These are phyloP conservation scores for Caenorhabditis plicata DNA, from an alignment of 2,888 invertebrate species.

Conservation along the genomic window DNA sequence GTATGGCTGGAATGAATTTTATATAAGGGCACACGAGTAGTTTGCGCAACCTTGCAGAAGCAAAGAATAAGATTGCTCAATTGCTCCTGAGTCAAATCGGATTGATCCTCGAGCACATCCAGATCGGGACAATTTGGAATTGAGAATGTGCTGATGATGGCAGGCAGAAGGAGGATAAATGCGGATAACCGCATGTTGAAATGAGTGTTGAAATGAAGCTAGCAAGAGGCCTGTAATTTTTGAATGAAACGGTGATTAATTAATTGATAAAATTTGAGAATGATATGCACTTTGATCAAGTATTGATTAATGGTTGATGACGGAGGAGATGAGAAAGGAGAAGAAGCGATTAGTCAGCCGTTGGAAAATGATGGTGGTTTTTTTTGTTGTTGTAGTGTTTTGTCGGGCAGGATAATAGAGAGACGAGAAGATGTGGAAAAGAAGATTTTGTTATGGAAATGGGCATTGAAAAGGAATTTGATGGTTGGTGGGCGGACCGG, in stretches of 20 bases:
- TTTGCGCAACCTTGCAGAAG: conserved; percentile 42
- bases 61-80: conserved; percentile 46
- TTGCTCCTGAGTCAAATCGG: conserved; percentile 32
- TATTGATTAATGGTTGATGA: background rate
- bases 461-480: no score
- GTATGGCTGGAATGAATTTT: conserved; percentile 19
- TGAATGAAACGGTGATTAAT: no score
- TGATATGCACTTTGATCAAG: conserved; percentile 9
- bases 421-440: conserved; percentile 1
- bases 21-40: background rate
- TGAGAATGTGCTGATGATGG: background rate
- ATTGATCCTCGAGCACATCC: conserved; percentile 44
- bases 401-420: conserved; percentile 2
- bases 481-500: no score
- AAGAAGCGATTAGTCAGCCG: conserved; percentile 1
- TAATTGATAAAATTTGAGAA: conserved; percentile 9
- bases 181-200: no score
- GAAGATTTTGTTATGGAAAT: no score
- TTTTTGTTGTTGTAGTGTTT: no score
- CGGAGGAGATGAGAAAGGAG: conserved; percentile 1
- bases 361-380: no score
- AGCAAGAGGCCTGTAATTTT: no score
- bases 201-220: no score
- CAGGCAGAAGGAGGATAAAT: background rate
- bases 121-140: conserved; percentile 59